Evolutionary conservation across 2,888 invertebrate genomes (phyloP).

Genomic region (Iselma pallidipennis): DNA sequence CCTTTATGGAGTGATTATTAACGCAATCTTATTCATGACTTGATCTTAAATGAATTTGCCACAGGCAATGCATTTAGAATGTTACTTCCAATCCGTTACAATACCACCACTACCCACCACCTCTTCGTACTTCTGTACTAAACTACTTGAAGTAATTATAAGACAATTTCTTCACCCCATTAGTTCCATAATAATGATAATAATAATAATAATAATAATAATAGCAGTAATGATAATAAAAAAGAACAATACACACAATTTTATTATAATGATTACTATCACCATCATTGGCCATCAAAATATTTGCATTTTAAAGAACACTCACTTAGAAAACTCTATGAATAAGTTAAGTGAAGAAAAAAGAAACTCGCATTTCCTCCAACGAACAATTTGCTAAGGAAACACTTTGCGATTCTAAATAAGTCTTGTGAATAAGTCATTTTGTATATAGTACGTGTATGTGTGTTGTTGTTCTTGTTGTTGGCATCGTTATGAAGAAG

Average conservation of each 20-base stretch:
- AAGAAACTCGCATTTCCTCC: slow-evolving; percentile 30
- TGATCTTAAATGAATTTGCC: slow-evolving; percentile 40
- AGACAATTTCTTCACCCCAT: not conserved
- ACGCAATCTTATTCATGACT: slow-evolving; percentile 53
- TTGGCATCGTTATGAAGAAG: slow-evolving; percentile 31
- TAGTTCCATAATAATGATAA: not conserved
- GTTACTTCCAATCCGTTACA: slow-evolving; percentile 17
- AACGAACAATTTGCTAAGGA: slow-evolving; percentile 32
- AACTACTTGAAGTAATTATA: not conserved
- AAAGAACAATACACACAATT: too few relatives aligned
- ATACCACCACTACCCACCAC: too few relatives aligned
- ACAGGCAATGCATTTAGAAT: slow-evolving; percentile 32
- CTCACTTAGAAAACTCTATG: slow-evolving; percentile 38
- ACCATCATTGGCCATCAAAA: not conserved
- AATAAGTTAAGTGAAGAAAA: slow-evolving; percentile 32
- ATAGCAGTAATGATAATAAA: not conserved
- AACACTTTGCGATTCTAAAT: slow-evolving; percentile 32
- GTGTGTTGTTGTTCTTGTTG: too few relatives aligned
- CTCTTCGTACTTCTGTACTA: not conserved
- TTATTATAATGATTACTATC: not conserved
- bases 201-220: not conserved
- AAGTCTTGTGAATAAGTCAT: slow-evolving; percentile 28
- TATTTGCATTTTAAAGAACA: slow-evolving; percentile 39
- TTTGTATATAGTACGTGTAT: not conserved
- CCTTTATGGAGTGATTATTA: slow-evolving; percentile 52